Evolutionary conservation across 2,113 vertebrate species (phyloP).

Genomic region (Mus pahari): DNA sequence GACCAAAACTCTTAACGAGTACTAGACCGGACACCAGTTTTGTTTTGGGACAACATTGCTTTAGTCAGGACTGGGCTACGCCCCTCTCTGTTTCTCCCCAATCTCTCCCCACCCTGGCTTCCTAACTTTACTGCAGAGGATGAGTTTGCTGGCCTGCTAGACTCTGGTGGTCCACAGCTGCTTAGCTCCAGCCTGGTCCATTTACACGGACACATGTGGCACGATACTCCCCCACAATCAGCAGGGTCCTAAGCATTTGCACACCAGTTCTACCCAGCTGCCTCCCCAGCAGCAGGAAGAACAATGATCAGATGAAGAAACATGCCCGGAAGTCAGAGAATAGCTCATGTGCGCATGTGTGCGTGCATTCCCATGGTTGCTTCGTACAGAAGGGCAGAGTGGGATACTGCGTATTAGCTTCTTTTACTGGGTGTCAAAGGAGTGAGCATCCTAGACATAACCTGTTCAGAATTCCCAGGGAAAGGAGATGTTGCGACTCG

Average conservation of each 20-base stretch:
- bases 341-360: neutral
- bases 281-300: constrained; percentile 59
- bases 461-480: neutral
- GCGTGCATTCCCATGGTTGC: neutral
- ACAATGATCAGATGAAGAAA: constrained; percentile 70
- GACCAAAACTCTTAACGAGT: constrained; percentile 69
- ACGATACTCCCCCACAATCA: constrained; percentile 1
- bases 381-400: neutral
- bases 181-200: neutral
- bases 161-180: constrained; percentile 33
- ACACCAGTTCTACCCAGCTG: constrained; percentile 68
- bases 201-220: constrained; percentile 27
- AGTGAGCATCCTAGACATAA: neutral
- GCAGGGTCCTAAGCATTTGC: constrained; percentile 54
- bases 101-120: neutral
- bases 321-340: constrained; percentile 29
- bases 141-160: neutral
- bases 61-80: neutral
- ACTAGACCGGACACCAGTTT: constrained; percentile 68
- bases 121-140: constrained; percentile 65
- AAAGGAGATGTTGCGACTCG: neutral
- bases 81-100: neutral
- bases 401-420: neutral
- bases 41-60: neutral
- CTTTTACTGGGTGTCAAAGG: neutral